Conservation (phyloP, 2,797 vertebrate genomes). For the Petrocephalus sullivani region DNA sequence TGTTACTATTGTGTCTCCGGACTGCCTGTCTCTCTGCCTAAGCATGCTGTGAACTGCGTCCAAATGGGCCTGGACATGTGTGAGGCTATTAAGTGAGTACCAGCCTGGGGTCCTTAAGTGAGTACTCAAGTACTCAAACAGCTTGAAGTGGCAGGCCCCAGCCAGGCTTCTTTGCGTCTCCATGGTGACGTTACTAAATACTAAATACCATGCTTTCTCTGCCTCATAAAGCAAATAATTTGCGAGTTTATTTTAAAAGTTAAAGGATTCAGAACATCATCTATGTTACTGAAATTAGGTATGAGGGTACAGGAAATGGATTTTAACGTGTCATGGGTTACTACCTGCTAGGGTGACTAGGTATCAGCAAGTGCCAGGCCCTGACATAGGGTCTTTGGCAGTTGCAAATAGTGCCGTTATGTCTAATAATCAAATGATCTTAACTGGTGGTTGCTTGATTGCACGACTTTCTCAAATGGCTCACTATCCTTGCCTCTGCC, state of each 20-base stretch:
- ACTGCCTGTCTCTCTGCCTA: slow-evolving; percentile 87
- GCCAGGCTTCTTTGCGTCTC: background rate
- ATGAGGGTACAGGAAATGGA: background rate
- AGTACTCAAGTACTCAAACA: background rate
- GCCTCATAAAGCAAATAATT: background rate
- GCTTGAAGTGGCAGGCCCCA: background rate
- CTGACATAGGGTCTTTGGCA: background rate
- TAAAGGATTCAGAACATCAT: background rate
- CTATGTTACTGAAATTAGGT: background rate
- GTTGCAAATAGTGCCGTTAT: background rate
- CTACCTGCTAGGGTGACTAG: background rate
- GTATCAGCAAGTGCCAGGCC: background rate
- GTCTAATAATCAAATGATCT: background rate
- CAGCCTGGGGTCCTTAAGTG: background rate
- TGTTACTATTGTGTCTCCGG: slow-evolving; percentile 99
- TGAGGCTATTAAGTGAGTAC: slow-evolving; percentile 92
- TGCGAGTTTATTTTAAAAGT: background rate
- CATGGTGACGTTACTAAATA: background rate
- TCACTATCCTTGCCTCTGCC: background rate
- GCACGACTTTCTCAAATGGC: background rate
- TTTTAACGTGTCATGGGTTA: background rate
- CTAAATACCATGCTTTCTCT: background rate
- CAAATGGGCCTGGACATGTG: slow-evolving; percentile 99
- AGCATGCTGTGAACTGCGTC: slow-evolving; percentile 93
- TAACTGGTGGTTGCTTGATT: background rate